Base-by-base conservation (phyloP, 2,113 vertebrate genomes). In the Pogona vitticeps region DNA sequence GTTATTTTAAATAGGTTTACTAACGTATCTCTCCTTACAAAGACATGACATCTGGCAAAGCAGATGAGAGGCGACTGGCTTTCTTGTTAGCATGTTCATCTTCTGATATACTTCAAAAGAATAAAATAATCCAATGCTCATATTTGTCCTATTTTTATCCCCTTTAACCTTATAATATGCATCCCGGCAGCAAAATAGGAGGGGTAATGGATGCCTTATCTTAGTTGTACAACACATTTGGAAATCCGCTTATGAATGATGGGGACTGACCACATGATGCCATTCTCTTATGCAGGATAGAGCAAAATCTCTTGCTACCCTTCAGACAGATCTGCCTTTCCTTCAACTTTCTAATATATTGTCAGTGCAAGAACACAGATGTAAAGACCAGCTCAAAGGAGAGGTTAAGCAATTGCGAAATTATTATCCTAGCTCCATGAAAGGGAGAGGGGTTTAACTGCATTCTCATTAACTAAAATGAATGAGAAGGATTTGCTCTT, bases 41-140 rank as follows among this genome's bases (percentile, higher is more conserved):
- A 88, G 58, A 15, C 38, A 88, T 6, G 59, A 61, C 65, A 83
- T 67, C 46, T 68, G 28, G 28, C 80, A 85, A 68, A 86, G n/a
- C 12, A 28, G 9, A 82, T 7, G 3, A 3, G 31, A 1, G 68
- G 6, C 14, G 15, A 80, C 73, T 65, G 40, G 6, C 75, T 92
- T 86, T 70, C 3, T 81, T 88, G 77, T 76, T 84, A 71, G 40
- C 31, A 31, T 58, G 75, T 26, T 56, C 31, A 82, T 68, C 77
- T 76, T 28, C 21, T 58, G 86, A 9, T 0, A 31, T 18, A n/a
- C 52, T 72, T 56, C 38, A 82, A n/a, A 52, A 82, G 4, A 6
- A 33, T 70, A 72, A 77, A 76, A 80, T 58, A 68, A 63, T 2
- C 80, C 8, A 68, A 38, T 42, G 65, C 61, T 67, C 14, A 17